Base-by-base conservation (phyloP, 2,113 vertebrate genomes). In the Vireo altiloquus region DNA sequence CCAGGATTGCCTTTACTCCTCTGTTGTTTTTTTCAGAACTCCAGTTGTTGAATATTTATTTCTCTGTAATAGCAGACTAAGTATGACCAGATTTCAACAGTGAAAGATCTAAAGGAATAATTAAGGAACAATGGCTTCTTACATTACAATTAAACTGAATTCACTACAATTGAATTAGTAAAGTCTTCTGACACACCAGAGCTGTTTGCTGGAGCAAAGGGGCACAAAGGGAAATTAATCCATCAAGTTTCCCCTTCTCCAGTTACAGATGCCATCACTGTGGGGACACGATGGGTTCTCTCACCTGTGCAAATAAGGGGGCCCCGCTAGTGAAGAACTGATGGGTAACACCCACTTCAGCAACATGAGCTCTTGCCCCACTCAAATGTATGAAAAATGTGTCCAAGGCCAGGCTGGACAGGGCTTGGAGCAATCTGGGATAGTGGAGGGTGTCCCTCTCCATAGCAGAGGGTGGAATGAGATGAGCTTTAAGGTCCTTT, bases 81-180 rank as follows among this genome's bases (percentile, higher is more conserved):
- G 86, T 85, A 85, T 25, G 85, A 93, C 79, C 95, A 94, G 95
- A 92, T 94, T 93, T 94, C 82, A 94, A 61, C 53, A 76, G 75
- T 13, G 59, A 92, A 94, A 90, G 92, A 95, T 94, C 94, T 93
- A 87, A 93, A 96, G 96, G 83, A 96, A 59, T 92, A 94, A 96
- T 95, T 93, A 94, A 80, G 1, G 33, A 95, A 97, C 88, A 96
- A 95, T 93, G 44, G 68, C 42, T 86, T 94, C 88, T 86, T 93
- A 69, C 56, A 88, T 66, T 74, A 88, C 88, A 92, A 63, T 72
- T 83, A 82, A 95, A 70, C n/a, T n/a, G 16, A 25, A 92, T 94
- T 90, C 59, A 66, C 68, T 74, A 80, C 59, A 88, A 83, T 30
- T 18, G 76, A 83, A 93, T 76, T 57, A 77, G 44, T 42, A 72